Conservation (phyloP, 2,113 vertebrate species). For the Oreochromis aureus region DNA sequence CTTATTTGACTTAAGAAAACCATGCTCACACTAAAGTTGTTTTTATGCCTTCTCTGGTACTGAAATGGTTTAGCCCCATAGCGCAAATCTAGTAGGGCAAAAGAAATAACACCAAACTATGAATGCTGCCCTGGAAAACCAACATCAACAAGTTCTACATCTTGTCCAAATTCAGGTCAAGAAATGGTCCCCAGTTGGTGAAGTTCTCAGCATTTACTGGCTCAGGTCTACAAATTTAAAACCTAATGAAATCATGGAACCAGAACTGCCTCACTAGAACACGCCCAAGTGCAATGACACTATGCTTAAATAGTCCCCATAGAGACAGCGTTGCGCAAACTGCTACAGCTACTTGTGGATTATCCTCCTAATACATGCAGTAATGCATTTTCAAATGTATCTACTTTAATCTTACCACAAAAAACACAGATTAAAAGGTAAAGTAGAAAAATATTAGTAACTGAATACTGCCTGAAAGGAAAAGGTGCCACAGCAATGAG, state of each 20-base stretch:
- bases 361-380: not conserved
- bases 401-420: not conserved
- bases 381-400: not conserved
- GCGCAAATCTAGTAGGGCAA: fast-evolving
- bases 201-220: not conserved
- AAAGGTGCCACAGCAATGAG: not conserved
- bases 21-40: not conserved
- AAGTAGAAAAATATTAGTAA: not conserved
- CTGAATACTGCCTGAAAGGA: not conserved
- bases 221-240: not conserved
- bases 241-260: not conserved
- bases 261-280: not conserved
- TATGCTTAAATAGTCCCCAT: not conserved
- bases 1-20: not conserved
- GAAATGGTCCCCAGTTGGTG: fast-evolving
- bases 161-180: not conserved
- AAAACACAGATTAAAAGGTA: not conserved
- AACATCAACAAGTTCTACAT: not conserved
- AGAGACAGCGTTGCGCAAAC: not conserved
- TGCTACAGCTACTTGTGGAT: not conserved
- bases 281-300: not conserved
- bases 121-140: not conserved
- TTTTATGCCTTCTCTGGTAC: not conserved
- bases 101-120: not conserved
- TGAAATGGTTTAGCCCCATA: not conserved